phyloP scores from a whole-genome alignment of 2,888 invertebrate genomes.

The Diarsia rubi region DNA sequence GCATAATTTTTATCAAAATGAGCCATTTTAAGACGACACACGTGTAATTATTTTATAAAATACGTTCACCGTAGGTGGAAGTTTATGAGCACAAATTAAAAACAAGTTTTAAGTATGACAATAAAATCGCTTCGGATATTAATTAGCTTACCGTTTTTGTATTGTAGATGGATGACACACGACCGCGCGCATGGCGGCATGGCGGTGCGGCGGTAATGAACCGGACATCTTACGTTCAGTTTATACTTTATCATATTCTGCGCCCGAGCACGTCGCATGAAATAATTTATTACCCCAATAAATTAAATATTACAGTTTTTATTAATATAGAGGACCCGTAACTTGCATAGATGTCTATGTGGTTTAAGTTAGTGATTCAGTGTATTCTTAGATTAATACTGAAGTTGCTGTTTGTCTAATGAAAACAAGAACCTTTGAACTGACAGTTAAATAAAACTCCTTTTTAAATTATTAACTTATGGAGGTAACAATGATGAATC shows the following conservation, averaged over 20 bases:
- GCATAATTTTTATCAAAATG: conserved; percentile 8
- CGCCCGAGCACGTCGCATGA: conserved; percentile 24
- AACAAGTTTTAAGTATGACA: conserved; percentile 34
- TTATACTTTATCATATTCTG: conserved; percentile 32
- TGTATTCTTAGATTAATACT: not conserved
- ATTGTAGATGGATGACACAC: conserved; percentile 7
- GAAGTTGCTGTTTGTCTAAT: not conserved
- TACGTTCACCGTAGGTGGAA: conserved; percentile 18
- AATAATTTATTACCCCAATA: conserved; percentile 29
- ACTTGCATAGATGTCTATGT: not conserved
- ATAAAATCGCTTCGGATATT: conserved; percentile 30
- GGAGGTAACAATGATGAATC: not conserved
- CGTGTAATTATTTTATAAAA: conserved; percentile 27
- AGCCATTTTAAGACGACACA: conserved; percentile 6
- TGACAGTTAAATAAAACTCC: not conserved
- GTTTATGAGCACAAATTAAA: conserved; percentile 30
- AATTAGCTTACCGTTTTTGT: conserved; percentile 34
- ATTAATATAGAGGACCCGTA: not conserved
- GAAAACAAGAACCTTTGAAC: not conserved
- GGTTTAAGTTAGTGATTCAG: not conserved
- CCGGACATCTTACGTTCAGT: conserved; percentile 22
- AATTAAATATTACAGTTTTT: conserved; percentile 17
- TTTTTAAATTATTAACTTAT: too few relatives aligned
- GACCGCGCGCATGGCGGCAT: not conserved
- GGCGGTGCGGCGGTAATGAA: conserved; percentile 23